Evolutionary conservation across 2,888 invertebrate species (phyloP).

Genomic region (Drosophila demipolita): DNA sequence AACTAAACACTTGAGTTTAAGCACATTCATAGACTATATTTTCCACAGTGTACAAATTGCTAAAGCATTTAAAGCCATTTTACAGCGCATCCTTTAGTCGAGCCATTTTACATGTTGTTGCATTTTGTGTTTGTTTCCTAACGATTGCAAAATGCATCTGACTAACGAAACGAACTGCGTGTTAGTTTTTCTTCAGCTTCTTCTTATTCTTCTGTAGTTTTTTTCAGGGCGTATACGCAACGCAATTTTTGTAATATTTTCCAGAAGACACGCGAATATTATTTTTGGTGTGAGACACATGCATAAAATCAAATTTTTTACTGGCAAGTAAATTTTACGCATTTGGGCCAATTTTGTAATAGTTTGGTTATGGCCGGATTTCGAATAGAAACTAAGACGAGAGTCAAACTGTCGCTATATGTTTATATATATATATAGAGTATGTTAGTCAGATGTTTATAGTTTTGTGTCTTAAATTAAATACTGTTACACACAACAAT

Average conservation of each 20-base stretch:
- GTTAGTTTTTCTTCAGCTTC: conserved; percentile 9
- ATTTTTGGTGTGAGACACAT: neutral
- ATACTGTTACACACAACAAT: neutral
- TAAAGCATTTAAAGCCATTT: neutral
- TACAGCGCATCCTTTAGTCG: conserved; percentile 9
- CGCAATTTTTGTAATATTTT: conserved; percentile 43
- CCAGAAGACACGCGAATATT: conserved; percentile 55
- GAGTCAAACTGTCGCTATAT: neutral
- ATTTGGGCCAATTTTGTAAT: conserved; percentile 33
- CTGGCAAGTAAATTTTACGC: conserved; percentile 8
- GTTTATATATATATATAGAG: neutral
- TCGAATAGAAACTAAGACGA: neutral
- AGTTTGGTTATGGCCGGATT: neutral
- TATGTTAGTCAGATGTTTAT: neutral
- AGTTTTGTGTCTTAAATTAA: neutral
- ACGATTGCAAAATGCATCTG: conserved; percentile 51
- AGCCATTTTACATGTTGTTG: neutral
- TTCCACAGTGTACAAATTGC: neutral
- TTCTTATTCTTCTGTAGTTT: neutral
- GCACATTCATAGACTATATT: neutral
- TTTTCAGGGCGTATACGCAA: conserved; percentile 55
- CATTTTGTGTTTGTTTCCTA: conserved; percentile 13
- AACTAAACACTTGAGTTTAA: neutral
- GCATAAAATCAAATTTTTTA: neutral
- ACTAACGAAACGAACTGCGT: conserved; percentile 30